Evolutionary conservation across 92 coral and sea anemone species (phyloP).

Genomic region (Umimayanthus kanabou): DNA sequence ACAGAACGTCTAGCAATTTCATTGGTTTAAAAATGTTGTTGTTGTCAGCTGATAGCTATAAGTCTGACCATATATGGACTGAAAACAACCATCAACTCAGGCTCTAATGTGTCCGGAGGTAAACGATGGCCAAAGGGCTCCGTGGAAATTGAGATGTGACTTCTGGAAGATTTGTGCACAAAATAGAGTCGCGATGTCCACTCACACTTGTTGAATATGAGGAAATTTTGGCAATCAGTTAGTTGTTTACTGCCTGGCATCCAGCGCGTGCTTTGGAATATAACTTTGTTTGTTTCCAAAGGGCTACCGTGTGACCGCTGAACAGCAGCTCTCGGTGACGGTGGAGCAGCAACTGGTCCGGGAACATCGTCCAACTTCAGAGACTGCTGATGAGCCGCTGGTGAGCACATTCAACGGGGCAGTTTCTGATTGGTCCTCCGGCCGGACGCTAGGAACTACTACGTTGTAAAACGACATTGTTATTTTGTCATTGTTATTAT

Average conservation of each 20-base stretch:
- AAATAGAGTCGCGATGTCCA: neutral
- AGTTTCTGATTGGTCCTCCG: neutral
- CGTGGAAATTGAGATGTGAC: neutral
- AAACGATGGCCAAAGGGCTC: neutral
- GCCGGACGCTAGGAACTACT: too few species aligned
- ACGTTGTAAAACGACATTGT: too few species aligned
- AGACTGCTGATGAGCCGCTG: conserved; percentile 26
- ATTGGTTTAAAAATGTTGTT: too few species aligned
- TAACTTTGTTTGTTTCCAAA: conserved; percentile 13
- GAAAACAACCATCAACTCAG: neutral
- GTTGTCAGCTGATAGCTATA: neutral
- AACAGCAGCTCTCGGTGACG: conserved; percentile 85
- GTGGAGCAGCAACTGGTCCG: conserved; percentile 64
- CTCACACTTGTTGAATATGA: neutral
- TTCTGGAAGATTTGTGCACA: neutral
- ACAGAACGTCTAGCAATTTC: too few species aligned
- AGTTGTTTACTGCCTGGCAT: too few species aligned
- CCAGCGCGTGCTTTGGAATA: too few species aligned
- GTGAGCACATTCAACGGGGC: neutral
- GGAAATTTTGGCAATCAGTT: too few species aligned
- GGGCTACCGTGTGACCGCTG: conserved; percentile 98
- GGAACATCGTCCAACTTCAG: conserved; percentile 32
- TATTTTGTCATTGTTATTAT: too few species aligned
- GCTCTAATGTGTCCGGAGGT: neutral
- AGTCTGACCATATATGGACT: neutral